Evolutionary conservation across 1,140 invertebrate species (phyloP).

Genomic region (Melanaphis sacchari): DNA sequence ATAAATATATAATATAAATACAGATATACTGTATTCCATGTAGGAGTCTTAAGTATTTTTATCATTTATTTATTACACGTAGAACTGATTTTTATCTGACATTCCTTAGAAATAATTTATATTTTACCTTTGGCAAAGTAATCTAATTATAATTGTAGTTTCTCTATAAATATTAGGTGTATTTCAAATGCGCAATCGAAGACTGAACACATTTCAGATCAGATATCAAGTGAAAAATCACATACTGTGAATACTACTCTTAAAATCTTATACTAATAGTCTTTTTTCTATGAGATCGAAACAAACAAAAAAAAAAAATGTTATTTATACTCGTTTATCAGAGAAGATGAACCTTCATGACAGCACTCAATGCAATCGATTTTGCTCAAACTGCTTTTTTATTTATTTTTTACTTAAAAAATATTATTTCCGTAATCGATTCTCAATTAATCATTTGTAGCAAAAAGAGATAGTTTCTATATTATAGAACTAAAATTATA

Average conservation of each 20-base stretch:
- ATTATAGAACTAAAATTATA: not conserved
- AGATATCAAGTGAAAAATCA: conserved; percentile 44
- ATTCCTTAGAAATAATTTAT: not conserved
- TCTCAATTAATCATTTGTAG: conserved; percentile 43
- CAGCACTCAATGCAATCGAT: conserved; percentile 46
- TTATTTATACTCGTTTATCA: conserved; percentile 50
- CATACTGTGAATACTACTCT: conserved; percentile 11
- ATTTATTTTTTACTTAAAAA: conserved; percentile 26
- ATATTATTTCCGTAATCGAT: conserved; percentile 45
- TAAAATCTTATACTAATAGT: conserved; percentile 38
- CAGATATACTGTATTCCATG: not conserved
- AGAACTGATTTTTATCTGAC: not conserved
- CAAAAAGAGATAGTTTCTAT: not conserved
- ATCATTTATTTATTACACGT: not conserved
- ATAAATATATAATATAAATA: not conserved
- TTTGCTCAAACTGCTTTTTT: not conserved
- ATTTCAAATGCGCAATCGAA: conserved; percentile 7
- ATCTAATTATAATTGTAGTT: not conserved
- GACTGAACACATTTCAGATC: conserved; percentile 8
- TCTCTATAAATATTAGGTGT: not conserved
- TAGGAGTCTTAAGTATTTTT: not conserved
- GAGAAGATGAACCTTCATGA: conserved; percentile 49
- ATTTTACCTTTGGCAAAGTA: not conserved
- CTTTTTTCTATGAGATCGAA: not conserved
- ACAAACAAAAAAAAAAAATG: conserved; percentile 27